These are phyloP conservation scores for Ptychobarbus kaznakovi DNA, from an alignment of 2,797 vertebrate species.

Conservation along the genomic window DNA sequence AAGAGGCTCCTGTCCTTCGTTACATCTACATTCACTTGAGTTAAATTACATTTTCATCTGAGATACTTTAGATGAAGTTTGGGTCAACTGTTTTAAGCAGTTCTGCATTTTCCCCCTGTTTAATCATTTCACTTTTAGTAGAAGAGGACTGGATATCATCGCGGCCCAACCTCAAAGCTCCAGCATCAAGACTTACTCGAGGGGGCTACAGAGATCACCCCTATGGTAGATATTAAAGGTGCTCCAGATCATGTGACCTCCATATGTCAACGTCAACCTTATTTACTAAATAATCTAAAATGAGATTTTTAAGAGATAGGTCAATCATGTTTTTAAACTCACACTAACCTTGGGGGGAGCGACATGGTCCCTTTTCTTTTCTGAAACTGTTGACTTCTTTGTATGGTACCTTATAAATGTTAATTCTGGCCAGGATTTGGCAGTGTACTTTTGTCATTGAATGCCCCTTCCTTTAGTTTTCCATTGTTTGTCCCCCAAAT, in stretches of 20 bases:
- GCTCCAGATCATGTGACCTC: conserved; percentile 85
- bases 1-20: background rate
- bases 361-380: conserved; percentile 77
- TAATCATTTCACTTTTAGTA: conserved; percentile 70
- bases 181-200: conserved; percentile 89
- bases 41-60: background rate
- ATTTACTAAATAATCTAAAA: conserved; percentile 79
- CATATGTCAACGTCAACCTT: conserved; percentile 81
- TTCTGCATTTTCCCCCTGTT: conserved; percentile 29
- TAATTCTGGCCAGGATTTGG: conserved; percentile 71
- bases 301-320: conserved; percentile 88
- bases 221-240: conserved; percentile 99
- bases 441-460: conserved; percentile 71
- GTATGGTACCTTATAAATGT: conserved; percentile 57
- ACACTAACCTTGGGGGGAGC: conserved; percentile 79
- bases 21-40: background rate
- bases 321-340: conserved; percentile 73
- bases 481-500: conserved; percentile 78
- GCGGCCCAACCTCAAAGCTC: conserved; percentile 92
- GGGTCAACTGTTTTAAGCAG: conserved; percentile 8
- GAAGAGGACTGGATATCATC: conserved; percentile 93
- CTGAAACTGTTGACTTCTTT: conserved; percentile 73
- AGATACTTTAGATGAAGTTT: background rate
- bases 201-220: conserved; percentile 98
- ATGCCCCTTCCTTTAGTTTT: conserved; percentile 74